Conservation (phyloP, 2,113 vertebrate species). For the Datnioides undecimradiatus region DNA sequence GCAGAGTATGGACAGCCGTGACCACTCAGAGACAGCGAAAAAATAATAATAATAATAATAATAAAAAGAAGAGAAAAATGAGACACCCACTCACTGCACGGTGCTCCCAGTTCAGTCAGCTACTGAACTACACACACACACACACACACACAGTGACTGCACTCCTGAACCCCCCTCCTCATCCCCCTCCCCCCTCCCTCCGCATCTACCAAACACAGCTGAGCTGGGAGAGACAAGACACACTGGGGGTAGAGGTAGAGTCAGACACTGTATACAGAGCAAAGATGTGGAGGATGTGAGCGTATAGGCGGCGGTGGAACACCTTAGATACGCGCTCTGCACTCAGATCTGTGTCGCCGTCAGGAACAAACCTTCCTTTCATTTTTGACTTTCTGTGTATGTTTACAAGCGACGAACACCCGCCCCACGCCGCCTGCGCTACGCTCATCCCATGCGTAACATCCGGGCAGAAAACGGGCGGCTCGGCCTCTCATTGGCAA, state of each 20-base stretch:
- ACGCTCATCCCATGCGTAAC: background rate
- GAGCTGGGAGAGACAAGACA: conserved; percentile 12
- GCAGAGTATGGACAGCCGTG: conserved; percentile 59
- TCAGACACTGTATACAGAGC: background rate
- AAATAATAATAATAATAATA: too few relatives aligned
- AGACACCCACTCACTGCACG: conserved; percentile 49
- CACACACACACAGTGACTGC: conserved; percentile 17
- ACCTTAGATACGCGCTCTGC: background rate
- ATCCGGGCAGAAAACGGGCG: conserved; percentile 1
- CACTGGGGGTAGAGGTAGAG: background rate
- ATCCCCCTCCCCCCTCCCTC: background rate
- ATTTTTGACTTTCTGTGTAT: conserved; percentile 16
- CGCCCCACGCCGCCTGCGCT: background rate
- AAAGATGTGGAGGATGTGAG: conserved; percentile 8
- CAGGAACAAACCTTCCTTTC: conserved; percentile 21
- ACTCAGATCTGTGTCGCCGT: conserved; percentile 12
- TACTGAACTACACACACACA: conserved; percentile 47
- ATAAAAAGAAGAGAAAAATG: conserved; percentile 15
- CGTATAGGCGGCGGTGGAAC: conserved; percentile 9
- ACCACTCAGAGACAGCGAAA: conserved; percentile 27
- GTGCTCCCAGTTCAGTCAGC: conserved; percentile 40
- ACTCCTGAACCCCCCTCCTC: background rate
- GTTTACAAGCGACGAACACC: conserved; percentile 23
- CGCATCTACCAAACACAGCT: conserved; percentile 19
- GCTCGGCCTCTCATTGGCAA: conserved; percentile 13